Percentiles rank a stretch among this genome's conserved stretches.
phyloP scores from a whole-genome alignment of 2,888 invertebrate species.

The Podotricha telesiphe region DNA sequence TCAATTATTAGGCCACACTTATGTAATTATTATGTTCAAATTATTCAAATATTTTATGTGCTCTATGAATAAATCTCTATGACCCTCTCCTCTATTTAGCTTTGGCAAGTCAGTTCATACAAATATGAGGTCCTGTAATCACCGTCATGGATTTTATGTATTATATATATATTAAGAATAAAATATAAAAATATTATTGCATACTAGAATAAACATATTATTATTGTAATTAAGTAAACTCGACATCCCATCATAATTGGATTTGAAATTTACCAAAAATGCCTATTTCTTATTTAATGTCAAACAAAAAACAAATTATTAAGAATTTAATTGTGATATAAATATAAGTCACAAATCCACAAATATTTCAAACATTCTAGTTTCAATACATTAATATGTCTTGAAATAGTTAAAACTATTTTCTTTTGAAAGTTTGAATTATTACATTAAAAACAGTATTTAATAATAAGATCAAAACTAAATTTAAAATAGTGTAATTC shows the following conservation, averaged over 20 bases:
- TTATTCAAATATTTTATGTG: not conserved
- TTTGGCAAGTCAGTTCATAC: slow-evolving; percentile 62
- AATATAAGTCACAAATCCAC: not conserved
- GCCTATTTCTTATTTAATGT: too few species aligned
- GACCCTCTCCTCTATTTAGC: slow-evolving; percentile 48
- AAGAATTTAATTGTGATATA: not conserved
- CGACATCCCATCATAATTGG: not conserved
- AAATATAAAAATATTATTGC: not conserved
- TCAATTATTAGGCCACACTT: not conserved
- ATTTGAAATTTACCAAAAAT: too few species aligned
- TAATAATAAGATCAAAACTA: slow-evolving; percentile 1
- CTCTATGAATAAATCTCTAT: slow-evolving; percentile 21
- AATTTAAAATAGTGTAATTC: not conserved
- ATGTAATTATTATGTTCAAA: not conserved
- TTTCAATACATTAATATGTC: too few species aligned
- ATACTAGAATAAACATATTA: not conserved
- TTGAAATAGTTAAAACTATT: too few species aligned
- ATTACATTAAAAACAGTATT: too few species aligned
- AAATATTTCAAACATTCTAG: too few species aligned
- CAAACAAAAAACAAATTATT: too few species aligned
- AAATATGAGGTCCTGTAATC: slow-evolving; percentile 17
- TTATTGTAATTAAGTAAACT: not conserved
- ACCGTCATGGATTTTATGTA: slow-evolving; percentile 35
- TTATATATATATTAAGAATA: not conserved
- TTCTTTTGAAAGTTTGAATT: too few species aligned